Conservation (phyloP, 2,113 vertebrate species). For the Perognathus longimembris region DNA sequence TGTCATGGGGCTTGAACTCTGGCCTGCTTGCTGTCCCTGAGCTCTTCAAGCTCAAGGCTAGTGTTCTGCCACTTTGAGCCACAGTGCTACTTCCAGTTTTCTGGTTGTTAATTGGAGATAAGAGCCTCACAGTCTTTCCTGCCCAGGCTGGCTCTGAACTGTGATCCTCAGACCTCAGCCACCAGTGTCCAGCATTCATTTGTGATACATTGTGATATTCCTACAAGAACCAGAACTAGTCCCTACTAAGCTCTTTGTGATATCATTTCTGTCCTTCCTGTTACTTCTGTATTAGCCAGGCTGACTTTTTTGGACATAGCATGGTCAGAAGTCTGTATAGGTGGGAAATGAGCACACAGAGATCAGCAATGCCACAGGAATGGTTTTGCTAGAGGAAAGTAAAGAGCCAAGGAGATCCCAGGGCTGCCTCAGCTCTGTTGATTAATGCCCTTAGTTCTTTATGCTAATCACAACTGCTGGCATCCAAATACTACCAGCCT, state of each 20-base stretch:
- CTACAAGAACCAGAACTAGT: not conserved
- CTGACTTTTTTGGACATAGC: not conserved
- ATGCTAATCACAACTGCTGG: slow-evolving; percentile 55
- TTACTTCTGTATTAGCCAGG: not conserved
- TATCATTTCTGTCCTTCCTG: not conserved
- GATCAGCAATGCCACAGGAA: not conserved
- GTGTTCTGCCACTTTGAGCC: too few species aligned
- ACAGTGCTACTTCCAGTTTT: too few species aligned
- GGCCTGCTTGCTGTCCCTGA: too few species aligned
- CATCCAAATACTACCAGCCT: slow-evolving; percentile 55
- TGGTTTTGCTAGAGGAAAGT: slow-evolving; percentile 15
- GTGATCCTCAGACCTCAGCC: too few species aligned
- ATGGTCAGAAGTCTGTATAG: not conserved
- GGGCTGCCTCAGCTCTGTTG: slow-evolving; percentile 46
- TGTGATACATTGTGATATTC: not conserved
- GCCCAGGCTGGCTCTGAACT: too few species aligned
- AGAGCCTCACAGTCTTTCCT: too few species aligned
- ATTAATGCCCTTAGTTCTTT: slow-evolving; percentile 58
- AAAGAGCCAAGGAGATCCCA: slow-evolving; percentile 30
- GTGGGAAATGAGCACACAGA: not conserved
- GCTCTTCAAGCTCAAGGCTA: too few species aligned
- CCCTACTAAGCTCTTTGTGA: not conserved
- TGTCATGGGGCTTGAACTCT: too few species aligned
- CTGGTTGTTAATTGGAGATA: too few species aligned
- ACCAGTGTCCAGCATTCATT: too few species aligned